A percentile compares a stretch with the other conserved stretches of the same genome.
phyloP scores from a whole-genome alignment of 2,888 invertebrate genomes.

The Priocnemis perturbator region DNA sequence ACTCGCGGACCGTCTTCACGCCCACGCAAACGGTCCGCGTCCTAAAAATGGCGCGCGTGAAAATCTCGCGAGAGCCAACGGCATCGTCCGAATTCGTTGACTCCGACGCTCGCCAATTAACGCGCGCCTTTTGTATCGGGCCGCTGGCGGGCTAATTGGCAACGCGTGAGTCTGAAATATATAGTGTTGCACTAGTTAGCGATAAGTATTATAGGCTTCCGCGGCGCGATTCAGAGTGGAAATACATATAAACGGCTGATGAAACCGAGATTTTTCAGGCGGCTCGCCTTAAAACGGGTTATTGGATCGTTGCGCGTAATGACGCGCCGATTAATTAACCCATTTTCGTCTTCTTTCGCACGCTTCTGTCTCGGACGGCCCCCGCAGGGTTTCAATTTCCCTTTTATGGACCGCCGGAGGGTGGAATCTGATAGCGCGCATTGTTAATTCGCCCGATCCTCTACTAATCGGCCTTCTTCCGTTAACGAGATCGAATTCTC shows the following conservation, averaged over 20 bases:
- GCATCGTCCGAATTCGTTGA: too few species aligned
- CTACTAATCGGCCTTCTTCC: too few species aligned
- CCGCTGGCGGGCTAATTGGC: conserved; percentile 62
- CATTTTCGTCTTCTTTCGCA: conserved; percentile 26
- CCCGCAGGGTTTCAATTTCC: too few species aligned
- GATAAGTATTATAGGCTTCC: conserved; percentile 49
- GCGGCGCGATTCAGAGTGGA: conserved; percentile 65
- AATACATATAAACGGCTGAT: conserved; percentile 61
- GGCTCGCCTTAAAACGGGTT: conserved; percentile 60
- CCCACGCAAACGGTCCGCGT: too few species aligned
- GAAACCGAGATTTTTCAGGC: conserved; percentile 68
- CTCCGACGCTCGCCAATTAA: conserved; percentile 50
- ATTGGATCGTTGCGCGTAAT: conserved; percentile 52
- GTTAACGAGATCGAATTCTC: background rate
- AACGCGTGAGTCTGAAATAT: conserved; percentile 58
- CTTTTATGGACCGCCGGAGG: background rate
- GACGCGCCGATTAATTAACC: conserved; percentile 49
- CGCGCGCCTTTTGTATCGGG: conserved; percentile 41
- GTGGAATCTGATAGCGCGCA: background rate
- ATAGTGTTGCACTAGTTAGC: conserved; percentile 63
- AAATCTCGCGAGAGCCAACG: too few species aligned
- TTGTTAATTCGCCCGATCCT: conserved; percentile 32
- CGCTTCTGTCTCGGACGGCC: too few species aligned
- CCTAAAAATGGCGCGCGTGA: too few species aligned
- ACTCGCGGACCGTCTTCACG: too few species aligned